A percentile compares a stretch with the other conserved stretches of the same genome.
Evolutionary conservation across 2,888 invertebrate species (phyloP).

Genomic region (Eupithecia inturbata): DNA sequence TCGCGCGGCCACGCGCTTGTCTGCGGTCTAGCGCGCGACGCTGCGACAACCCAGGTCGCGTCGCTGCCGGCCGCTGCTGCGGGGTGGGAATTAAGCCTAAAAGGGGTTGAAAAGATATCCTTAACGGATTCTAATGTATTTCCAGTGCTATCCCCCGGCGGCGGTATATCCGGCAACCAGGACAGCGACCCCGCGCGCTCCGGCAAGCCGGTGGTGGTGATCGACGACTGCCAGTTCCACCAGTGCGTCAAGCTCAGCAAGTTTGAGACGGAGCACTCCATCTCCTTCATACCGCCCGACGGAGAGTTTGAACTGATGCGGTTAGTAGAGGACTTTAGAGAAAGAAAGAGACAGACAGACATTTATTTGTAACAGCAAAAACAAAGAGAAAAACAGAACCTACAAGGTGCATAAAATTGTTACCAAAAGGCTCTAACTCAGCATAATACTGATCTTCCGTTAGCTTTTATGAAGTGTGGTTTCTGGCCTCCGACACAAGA

Average conservation of each 20-base stretch:
- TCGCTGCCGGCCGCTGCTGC: too few species aligned
- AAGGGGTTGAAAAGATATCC: too few species aligned
- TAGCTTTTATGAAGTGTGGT: too few species aligned
- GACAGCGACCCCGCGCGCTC: conserved; percentile 92
- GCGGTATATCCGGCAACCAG: conserved; percentile 87
- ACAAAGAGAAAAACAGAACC: background rate
- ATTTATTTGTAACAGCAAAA: background rate
- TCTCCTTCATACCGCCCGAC: conserved; percentile 99
- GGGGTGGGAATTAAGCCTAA: too few species aligned
- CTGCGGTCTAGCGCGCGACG: too few species aligned
- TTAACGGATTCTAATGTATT: too few species aligned
- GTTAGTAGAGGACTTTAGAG: conserved; percentile 66
- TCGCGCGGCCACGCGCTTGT: too few species aligned
- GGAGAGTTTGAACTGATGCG: conserved; percentile 99
- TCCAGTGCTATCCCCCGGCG: conserved; percentile 52
- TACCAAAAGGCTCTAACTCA: too few species aligned
- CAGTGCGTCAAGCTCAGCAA: conserved; percentile 99
- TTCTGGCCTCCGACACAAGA: too few species aligned
- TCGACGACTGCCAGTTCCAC: conserved; percentile 99
- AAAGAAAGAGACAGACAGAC: background rate
- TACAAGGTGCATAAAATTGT: too few species aligned
- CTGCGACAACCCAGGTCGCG: too few species aligned
- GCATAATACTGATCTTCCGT: too few species aligned
- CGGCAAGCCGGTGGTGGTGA: conserved; percentile 99
- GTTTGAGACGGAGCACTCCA: conserved; percentile 99